A percentile compares a stretch with the other conserved stretches of the same genome.
Conservation (phyloP, 2,888 invertebrate species). For the Drosophila buzzatii region DNA sequence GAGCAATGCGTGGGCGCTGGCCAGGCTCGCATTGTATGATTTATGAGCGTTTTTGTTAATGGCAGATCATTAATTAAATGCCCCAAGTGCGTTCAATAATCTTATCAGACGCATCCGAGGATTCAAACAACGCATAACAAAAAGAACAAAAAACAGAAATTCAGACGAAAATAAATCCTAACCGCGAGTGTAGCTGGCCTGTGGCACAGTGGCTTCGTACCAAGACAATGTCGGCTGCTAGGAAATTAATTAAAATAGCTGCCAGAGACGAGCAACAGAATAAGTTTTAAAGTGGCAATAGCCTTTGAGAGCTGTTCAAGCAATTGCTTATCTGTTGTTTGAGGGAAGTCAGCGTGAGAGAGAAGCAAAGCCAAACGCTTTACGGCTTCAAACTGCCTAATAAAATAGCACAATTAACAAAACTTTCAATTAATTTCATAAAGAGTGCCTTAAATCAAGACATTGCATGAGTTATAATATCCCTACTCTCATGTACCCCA, state of each 20-base stretch:
- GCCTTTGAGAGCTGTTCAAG: conserved; percentile 4
- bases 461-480: neutral
- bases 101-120: conserved; percentile 21
- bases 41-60: conserved; percentile 62
- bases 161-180: conserved; percentile 2
- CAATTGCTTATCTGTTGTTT: conserved; percentile 9
- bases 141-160: conserved; percentile 2
- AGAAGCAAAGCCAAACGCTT: neutral
- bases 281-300: conserved; percentile 29
- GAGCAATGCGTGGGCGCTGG: neutral
- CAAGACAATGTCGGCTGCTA: conserved; percentile 16
- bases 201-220: no score
- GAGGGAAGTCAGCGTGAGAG: no score
- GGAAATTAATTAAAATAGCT: conserved; percentile 69
- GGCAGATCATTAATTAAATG: conserved; percentile 73
- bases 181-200: neutral
- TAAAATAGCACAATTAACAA: neutral
- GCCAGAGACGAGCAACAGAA: conserved; percentile 7
- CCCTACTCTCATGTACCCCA: neutral
- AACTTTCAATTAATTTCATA: neutral
- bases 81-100: conserved; percentile 44
- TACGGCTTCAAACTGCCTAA: neutral
- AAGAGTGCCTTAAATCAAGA: neutral
- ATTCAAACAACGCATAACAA: conserved; percentile 2
- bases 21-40: conserved; percentile 48